Base-by-base conservation (phyloP, 2,113 vertebrate genomes). In the Pyrgilauda ruficollis region DNA sequence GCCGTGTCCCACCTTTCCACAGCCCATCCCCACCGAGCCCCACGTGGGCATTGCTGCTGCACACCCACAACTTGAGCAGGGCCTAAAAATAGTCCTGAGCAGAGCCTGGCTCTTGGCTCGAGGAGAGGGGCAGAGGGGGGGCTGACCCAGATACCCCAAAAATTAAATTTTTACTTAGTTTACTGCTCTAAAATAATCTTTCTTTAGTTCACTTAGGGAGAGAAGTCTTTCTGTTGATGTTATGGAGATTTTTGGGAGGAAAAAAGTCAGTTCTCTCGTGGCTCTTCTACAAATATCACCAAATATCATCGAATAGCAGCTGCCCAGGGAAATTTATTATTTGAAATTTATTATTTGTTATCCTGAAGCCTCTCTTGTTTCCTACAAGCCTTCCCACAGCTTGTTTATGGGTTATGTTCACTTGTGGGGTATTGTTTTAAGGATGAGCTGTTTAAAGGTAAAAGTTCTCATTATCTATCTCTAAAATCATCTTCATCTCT, bases 21-120 rank as follows among this genome's bases (percentile, higher is more conserved):
- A 4, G 8, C 11, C 7, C 3, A 2, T 20, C 39, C 56, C 28
- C 22, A 1, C 31, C 7, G 2, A 2, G 18, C 39, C 56, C 28
- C 22, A 1, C 31, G 6, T 1, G 8, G 27, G 67, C 33, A 5
- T 52, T 43, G 30, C 59, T 52, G 28, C 37, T 76, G 59, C 68
- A 1, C 8, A 4, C 47, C 7, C 3, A 44, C 21, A 62, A 41
- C 17, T 39, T 50, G 41, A 73, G 68, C 6, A 0, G n/a, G 31
- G 58, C 61, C 53, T 69, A 28, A 83, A 86, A 69, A 27, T 16
- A 55, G 3, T 22, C 46, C 13, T 2, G 64, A 76, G n/a, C 63
- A 47, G 55, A 87, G 76, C 72, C 0, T 1, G 33, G 39, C 61
- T 66, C 18, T 43, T 24, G 4, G 7, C 52, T 70, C 4, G 7